A percentile compares a stretch with the other conserved stretches of the same genome.
Conservation (phyloP, 2,888 invertebrate genomes). For the Lasioglossum pauxillum region DNA sequence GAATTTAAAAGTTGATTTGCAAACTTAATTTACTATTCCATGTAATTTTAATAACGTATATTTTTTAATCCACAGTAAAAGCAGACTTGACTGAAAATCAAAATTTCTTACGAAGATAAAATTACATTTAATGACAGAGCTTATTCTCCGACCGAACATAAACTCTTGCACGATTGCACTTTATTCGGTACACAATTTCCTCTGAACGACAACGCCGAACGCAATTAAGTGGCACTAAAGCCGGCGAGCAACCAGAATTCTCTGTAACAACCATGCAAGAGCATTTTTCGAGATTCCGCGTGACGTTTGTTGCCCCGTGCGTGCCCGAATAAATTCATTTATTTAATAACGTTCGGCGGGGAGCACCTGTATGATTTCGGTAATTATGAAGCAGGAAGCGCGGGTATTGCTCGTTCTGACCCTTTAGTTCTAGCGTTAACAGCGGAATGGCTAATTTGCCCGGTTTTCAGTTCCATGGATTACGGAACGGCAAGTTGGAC, state of each 20-base stretch:
- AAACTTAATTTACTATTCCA: background rate
- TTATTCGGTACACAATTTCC: background rate
- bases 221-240: constrained; percentile 35
- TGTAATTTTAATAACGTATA: too few relatives aligned
- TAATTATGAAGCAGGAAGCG: background rate
- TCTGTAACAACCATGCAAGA: background rate
- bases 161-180: background rate
- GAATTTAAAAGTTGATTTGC: background rate
- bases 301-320: background rate
- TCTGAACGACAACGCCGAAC: background rate
- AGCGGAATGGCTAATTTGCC: constrained; percentile 23
- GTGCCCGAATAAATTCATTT: background rate
- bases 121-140: background rate
- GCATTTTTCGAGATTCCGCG: background rate
- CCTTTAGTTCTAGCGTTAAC: background rate
- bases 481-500: constrained; percentile 22
- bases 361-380: background rate
- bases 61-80: background rate
- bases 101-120: background rate
- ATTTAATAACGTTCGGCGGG: background rate
- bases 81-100: background rate
- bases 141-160: background rate
- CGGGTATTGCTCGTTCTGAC: background rate
- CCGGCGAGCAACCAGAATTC: background rate
- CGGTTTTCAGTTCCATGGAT: constrained; percentile 48